phyloP scores from a whole-genome alignment of 2,888 invertebrate species.

The Agelastica alni region DNA sequence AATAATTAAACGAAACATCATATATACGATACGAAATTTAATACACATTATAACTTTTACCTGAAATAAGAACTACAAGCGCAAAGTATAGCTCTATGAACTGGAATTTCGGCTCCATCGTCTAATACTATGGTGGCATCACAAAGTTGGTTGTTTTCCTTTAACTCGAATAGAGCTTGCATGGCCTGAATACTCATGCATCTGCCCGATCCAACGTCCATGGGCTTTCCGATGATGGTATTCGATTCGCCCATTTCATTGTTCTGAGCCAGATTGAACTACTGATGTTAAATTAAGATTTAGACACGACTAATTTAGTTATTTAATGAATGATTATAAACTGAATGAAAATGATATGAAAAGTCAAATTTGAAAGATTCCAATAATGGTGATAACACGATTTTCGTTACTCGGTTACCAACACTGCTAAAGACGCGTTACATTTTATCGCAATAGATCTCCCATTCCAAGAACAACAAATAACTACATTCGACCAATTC shows the following conservation, averaged over 20 bases:
- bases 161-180: slow-evolving; percentile 82
- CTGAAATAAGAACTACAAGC: slow-evolving; percentile 91
- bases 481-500: too few relatives aligned
- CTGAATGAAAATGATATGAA: slow-evolving; percentile 41
- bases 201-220: slow-evolving; percentile 59
- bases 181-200: slow-evolving; percentile 84
- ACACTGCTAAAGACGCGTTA: not conserved
- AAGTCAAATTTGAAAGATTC: slow-evolving; percentile 43
- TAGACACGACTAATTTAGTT: slow-evolving; percentile 44
- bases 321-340: slow-evolving; percentile 32
- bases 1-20: too few relatives aligned
- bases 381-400: slow-evolving; percentile 25
- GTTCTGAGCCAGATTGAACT: slow-evolving; percentile 43
- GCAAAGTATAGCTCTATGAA: slow-evolving; percentile 84
- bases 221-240: slow-evolving; percentile 42
- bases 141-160: slow-evolving; percentile 81
- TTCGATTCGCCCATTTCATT: slow-evolving; percentile 51
- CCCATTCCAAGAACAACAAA: not conserved
- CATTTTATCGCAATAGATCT: not conserved
- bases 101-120: slow-evolving; percentile 80
- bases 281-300: slow-evolving; percentile 25
- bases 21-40: too few relatives aligned
- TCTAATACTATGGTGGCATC: slow-evolving; percentile 83
- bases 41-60: too few relatives aligned
- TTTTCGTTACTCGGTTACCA: slow-evolving; percentile 28